Base-by-base conservation (phyloP, 1,140 invertebrate genomes). In the Drosophila fuyamai region DNA sequence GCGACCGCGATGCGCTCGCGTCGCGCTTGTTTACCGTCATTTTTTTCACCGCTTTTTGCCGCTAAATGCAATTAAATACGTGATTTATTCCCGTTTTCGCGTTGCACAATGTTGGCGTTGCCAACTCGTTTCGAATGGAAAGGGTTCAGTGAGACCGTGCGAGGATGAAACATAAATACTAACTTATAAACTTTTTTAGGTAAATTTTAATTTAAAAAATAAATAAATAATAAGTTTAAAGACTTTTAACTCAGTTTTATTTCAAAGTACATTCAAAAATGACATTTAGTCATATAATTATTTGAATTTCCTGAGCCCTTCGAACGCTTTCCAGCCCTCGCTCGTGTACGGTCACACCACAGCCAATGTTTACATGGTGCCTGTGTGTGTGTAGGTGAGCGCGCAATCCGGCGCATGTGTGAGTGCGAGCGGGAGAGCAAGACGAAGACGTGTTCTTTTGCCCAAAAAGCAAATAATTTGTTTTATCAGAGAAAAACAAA, bases 1-100 rank as follows among this genome's bases (percentile, higher is more conserved):
- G 93, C 59, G 94, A 93, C 40, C 95, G 93, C 94, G 80, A 46
- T 47, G 48, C 59, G 65, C 40, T 61, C 70, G 74, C 82, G 63
- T 86, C 82, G 43, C 90, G 85, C 38, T 91, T 90, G 47, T 75
- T 90, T 5, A 91, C 90, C 58, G 90, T 91, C 90, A 91, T 91
- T 60, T 8, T 41, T 51, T 32, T 12, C 13, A 38, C 29, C 36
- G 60, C 29, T 38, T 43, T 66, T 53, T 10, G 5, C 16, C 16
- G 16, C n/a, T 27, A 63, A 67, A 41, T 53, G 46, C 36, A 50
- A 23, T 44, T 9, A 14, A 54, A 29, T 38, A 54, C 29, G 40
- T 58, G 54, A 48, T 58, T 71, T 46, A 44, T 41, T 32, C 29
- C 29, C 12, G 44, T 71, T 71, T 70, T 72, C 68, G 68, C 53